Base-by-base conservation (phyloP, 1,140 invertebrate species). In the Caenorhabditis remanei region DNA sequence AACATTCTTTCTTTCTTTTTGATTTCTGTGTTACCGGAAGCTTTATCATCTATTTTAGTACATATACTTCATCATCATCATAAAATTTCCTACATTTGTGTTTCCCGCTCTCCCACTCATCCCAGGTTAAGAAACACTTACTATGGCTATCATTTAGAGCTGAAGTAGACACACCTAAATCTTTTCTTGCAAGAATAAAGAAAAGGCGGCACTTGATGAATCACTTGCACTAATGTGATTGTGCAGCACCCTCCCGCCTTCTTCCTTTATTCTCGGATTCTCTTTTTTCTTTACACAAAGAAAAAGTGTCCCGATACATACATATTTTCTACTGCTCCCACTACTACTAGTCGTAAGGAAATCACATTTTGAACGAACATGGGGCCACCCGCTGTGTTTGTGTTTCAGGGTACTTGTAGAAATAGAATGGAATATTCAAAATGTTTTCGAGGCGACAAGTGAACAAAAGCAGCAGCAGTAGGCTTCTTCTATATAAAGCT, bases 191-290 rank as follows among this genome's bases (percentile, higher is more conserved):
- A 53, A 71, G 43, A 79, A 79, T 41, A 50, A 50, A 50, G 67
- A 79, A n/a, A n/a, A 79, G 71, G 71, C 71, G 71, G 71, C 46
- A 79, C 71, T 79, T 79, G 71, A 79, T 79, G 71, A 79, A 79
- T 79, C 71, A 79, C 71, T 79, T 79, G 71, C 71, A 79, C 71
- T 79, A 79, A 79, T 79, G 71, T 79, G 46, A 79, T 79, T 79
- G 71, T 79, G 71, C 65, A 32, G 8, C 19, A 16, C 14, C 19
- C 24, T 32, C 19, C n/a, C 16, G 63, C n/a, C 67, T 75, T 41
- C 24, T 75, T 24, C 24, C n/a, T 75, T 53, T 21, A 6, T 24
- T n/a, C 24, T 79, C 46, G 21, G 21, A 24, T 50, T 53, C 40
- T 50, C 2, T 79, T 50, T 32, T 50, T 79, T 79, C 24, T 19